A percentile compares a stretch with the other conserved stretches of the same genome.
These are phyloP conservation scores for Odocoileus hemionus DNA, from an alignment of 2,113 vertebrate species.

Conservation along the genomic window DNA sequence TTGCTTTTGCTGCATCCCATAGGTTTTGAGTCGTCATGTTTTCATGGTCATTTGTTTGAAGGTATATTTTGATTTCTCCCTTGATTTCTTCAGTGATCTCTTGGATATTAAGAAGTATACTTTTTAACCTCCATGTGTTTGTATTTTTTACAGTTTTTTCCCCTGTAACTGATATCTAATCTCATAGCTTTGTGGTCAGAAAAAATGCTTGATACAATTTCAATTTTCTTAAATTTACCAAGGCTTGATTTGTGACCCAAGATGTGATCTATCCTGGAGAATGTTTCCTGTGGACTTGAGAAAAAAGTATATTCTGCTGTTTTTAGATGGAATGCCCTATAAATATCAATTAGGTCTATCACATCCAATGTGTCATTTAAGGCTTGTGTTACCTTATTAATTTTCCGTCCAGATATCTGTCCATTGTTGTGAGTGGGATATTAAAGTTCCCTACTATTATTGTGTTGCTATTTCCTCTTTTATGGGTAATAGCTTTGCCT, in stretches of 20 bases:
- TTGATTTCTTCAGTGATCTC: too few species aligned
- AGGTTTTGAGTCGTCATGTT: too few species aligned
- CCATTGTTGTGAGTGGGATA: neutral
- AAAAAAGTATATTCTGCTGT: neutral
- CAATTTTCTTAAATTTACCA: neutral
- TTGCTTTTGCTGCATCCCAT: too few species aligned
- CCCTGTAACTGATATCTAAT: neutral
- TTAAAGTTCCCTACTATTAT: neutral
- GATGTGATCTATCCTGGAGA: neutral
- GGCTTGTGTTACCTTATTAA: neutral
- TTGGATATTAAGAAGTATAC: neutral
- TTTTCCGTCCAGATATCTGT: neutral
- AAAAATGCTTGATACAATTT: neutral
- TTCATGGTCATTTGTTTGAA: too few species aligned
- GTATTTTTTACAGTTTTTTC: neutral
- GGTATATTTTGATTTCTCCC: too few species aligned
- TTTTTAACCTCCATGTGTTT: neutral
- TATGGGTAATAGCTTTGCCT: neutral
- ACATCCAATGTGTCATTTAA: neutral
- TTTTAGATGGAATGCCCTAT: neutral
- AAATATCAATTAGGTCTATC: neutral
- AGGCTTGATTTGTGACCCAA: neutral
- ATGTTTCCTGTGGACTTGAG: neutral
- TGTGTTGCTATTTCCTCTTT: neutral
- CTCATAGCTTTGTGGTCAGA: neutral